A percentile compares a stretch with the other conserved stretches of the same genome.
phyloP scores from a whole-genome alignment of 2,888 invertebrate genomes.

The Eupithecia tripunctaria region DNA sequence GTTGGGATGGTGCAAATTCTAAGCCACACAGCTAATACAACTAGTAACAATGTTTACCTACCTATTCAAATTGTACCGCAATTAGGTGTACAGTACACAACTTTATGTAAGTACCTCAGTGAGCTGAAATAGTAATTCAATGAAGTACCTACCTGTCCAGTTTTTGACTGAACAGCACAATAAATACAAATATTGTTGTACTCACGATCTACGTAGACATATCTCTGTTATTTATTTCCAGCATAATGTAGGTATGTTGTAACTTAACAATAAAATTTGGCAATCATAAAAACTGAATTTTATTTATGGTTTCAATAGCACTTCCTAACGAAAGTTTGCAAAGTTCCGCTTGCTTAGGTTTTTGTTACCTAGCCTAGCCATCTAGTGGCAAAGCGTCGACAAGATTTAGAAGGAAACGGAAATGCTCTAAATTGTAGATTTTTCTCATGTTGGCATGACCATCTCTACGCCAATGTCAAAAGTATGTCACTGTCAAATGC shows the following conservation, averaged over 20 bases:
- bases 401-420: neutral
- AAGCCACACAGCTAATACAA: too few species aligned
- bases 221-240: neutral
- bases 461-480: neutral
- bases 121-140: too few species aligned
- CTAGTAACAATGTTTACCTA: neutral
- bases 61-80: neutral
- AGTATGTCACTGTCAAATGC: slow-evolving; percentile 24
- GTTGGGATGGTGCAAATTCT: too few species aligned
- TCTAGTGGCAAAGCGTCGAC: neutral
- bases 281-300: neutral
- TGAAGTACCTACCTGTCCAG: too few species aligned
- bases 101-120: too few species aligned
- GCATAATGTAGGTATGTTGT: neutral
- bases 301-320: neutral
- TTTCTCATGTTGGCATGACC: neutral
- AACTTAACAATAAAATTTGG: slow-evolving; percentile 1
- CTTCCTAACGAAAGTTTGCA: neutral
- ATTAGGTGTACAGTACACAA: neutral
- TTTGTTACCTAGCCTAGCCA: neutral
- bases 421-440: neutral
- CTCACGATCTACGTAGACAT: slow-evolving; percentile 1
- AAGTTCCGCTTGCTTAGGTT: neutral
- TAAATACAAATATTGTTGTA: neutral
- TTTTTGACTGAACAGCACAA: neutral